A percentile compares a stretch with the other conserved stretches of the same genome.
phyloP scores from a whole-genome alignment of 1,140 invertebrate genomes.

The Sycobia sp. region DNA sequence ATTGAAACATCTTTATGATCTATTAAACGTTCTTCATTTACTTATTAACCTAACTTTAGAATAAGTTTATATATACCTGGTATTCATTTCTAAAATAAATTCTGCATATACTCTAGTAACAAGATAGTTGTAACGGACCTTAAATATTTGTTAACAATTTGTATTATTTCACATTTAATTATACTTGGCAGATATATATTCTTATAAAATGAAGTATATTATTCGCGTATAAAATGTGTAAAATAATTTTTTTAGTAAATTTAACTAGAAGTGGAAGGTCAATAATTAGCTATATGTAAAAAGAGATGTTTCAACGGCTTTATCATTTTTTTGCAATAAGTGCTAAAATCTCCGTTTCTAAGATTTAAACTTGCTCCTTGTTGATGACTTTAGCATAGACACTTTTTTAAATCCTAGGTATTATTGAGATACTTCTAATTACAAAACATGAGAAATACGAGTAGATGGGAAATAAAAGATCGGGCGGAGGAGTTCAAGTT shows the following conservation, averaged over 20 bases:
- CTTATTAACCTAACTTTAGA: not conserved
- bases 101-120: not conserved
- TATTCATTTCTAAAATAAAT: not conserved
- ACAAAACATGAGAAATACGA: not conserved
- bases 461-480: not conserved
- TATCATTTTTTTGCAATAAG: too few species aligned
- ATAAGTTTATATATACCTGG: not conserved
- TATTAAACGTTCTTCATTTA: not conserved
- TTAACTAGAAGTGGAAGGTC: too few species aligned
- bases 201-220: too few species aligned
- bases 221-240: too few species aligned
- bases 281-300: too few species aligned
- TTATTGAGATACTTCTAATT: conserved; percentile 1
- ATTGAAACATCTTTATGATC: not conserved
- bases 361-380: not conserved
- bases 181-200: too few species aligned
- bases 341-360: too few species aligned
- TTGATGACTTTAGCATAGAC: not conserved
- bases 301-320: too few species aligned
- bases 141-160: not conserved
- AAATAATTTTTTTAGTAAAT: too few species aligned
- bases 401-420: not conserved
- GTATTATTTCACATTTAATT: not conserved
- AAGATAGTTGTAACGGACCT: not conserved
- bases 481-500: not conserved